Conservation (phyloP, 2,888 invertebrate genomes). For the Ditula angustiorana region DNA sequence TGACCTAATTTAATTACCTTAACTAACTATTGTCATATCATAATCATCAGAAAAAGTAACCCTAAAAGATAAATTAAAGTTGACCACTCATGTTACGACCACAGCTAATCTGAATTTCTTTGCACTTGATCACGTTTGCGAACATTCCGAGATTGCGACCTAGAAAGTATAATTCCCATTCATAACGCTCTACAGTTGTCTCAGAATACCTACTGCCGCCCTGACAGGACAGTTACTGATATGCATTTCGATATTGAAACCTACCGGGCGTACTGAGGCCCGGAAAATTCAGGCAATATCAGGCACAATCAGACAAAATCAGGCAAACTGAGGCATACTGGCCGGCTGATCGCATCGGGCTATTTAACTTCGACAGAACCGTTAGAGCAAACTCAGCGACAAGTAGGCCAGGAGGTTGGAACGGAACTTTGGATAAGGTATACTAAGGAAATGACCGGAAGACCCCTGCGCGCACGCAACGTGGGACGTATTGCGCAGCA, state of each 20-base stretch:
- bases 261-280: not conserved
- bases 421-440: not conserved
- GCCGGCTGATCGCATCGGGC: slow-evolving; percentile 44
- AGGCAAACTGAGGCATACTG: not conserved
- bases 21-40: no score
- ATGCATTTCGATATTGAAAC: not conserved
- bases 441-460: no score
- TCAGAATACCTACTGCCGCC: no score
- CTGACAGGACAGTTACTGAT: not conserved
- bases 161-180: not conserved
- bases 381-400: slow-evolving; percentile 53
- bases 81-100: no score
- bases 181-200: not conserved
- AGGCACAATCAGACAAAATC: not conserved
- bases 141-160: no score
- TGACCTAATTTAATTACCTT: no score
- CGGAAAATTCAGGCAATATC: not conserved
- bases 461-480: no score
- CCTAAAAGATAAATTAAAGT: no score
- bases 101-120: no score
- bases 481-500: no score
- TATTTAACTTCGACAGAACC: slow-evolving; percentile 45
- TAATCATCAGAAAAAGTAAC: no score
- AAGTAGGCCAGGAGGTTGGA: slow-evolving; percentile 46
- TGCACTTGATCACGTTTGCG: not conserved